Conservation (phyloP, 1,140 invertebrate species). For the Caenorhabditis inopinata region DNA sequence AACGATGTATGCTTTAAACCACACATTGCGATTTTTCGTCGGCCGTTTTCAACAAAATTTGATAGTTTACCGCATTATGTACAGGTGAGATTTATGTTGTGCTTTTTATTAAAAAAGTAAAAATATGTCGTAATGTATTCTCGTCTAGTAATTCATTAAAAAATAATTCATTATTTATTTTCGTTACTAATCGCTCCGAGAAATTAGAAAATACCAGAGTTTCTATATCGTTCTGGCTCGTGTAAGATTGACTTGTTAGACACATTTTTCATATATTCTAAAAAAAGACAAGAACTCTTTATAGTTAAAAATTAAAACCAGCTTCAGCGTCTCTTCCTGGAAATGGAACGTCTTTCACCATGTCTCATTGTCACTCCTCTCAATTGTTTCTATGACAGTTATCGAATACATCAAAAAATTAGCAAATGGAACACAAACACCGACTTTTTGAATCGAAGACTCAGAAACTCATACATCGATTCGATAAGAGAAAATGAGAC, state of each 20-base stretch:
- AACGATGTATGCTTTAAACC: constrained; percentile 1
- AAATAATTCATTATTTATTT: too few species aligned
- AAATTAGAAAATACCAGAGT: too few species aligned
- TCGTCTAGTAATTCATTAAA: too few species aligned
- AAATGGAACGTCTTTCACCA: not conserved
- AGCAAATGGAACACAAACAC: not conserved
- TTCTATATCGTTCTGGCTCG: too few species aligned
- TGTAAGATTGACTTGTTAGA: too few species aligned
- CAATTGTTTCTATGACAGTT: not conserved
- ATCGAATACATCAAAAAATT: not conserved
- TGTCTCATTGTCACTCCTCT: constrained; percentile 7
- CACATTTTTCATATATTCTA: too few species aligned
- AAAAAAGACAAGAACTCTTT: too few species aligned
- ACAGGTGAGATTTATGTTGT: not conserved
- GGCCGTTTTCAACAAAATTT: not conserved
- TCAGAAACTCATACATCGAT: not conserved
- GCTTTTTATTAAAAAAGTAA: too few species aligned
- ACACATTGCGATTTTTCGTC: not conserved
- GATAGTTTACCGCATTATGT: not conserved
- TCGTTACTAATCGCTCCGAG: too few species aligned
- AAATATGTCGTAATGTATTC: too few species aligned
- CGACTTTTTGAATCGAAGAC: not conserved
- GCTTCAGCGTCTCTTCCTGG: not conserved
- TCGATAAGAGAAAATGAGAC: not conserved
- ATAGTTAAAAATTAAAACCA: too few species aligned